Conservation (phyloP, 2,113 vertebrate genomes). For the Coptodon bakossiorum region DNA sequence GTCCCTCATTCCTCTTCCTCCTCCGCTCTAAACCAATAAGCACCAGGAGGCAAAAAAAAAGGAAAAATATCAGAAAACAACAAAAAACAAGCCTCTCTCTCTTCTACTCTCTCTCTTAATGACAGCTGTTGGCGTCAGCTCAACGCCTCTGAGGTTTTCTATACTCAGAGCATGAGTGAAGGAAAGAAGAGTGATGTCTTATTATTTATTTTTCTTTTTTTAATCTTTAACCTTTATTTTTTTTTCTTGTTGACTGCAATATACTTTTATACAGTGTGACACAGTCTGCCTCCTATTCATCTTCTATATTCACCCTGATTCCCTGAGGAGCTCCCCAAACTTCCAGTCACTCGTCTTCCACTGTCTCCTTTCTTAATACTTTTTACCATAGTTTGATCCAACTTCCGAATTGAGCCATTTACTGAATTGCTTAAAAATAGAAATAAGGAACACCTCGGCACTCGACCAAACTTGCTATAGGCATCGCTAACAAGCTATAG, state of each 20-base stretch:
- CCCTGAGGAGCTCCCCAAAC: neutral
- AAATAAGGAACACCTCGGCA: neutral
- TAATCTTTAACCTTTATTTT: constrained; percentile 20
- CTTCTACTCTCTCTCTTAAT: constrained; percentile 15
- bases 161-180: neutral
- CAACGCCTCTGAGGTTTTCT: constrained; percentile 19
- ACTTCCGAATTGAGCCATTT: neutral
- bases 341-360: neutral
- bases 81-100: neutral
- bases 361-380: neutral
- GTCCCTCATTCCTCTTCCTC: constrained; percentile 53
- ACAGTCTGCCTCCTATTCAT: neutral
- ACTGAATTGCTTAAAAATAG: neutral
- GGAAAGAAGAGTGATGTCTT: constrained; percentile 21
- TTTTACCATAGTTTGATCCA: neutral
- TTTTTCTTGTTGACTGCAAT: neutral
- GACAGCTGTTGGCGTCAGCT: neutral
- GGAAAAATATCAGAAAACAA: constrained; percentile 8
- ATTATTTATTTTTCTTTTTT: constrained; percentile 2
- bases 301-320: neutral
- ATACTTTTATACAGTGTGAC: neutral
- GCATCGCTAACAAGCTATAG: neutral
- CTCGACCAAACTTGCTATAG: neutral
- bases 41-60: constrained; percentile 34
- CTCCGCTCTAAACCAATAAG: constrained; percentile 57